phyloP scores from a whole-genome alignment of 1,140 invertebrate genomes.

The Andricus grossulariae region DNA sequence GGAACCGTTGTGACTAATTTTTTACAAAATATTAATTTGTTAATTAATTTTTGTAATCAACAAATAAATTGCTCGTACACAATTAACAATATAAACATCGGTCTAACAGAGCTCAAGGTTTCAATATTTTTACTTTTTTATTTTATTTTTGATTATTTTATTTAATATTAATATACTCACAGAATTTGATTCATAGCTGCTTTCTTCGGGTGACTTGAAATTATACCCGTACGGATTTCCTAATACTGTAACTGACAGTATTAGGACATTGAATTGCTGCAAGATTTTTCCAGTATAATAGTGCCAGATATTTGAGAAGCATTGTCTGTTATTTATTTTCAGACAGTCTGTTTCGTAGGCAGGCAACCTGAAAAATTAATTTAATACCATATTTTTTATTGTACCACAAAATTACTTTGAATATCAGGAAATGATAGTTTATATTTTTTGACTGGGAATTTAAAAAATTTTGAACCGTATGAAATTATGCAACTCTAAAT shows the following conservation, averaged over 20 bases:
- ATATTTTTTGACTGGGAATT: too few relatives aligned
- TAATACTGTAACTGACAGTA: conserved; percentile 91
- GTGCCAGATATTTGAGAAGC: conserved; percentile 79
- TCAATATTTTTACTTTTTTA: too few relatives aligned
- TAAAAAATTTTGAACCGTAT: too few relatives aligned
- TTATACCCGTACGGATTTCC: conserved; percentile 90
- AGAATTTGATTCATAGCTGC: conserved; percentile 55
- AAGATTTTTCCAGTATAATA: conserved; percentile 88
- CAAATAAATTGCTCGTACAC: too few relatives aligned
- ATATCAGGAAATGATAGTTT: too few relatives aligned
- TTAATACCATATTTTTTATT: background rate
- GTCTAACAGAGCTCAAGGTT: too few relatives aligned
- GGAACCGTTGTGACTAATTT: too few relatives aligned
- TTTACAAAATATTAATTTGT: too few relatives aligned
- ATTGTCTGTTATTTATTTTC: conserved; percentile 78
- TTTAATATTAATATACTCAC: conserved; percentile 45
- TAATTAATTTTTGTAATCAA: too few relatives aligned
- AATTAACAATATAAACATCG: too few relatives aligned
- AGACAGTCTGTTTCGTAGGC: conserved; percentile 85
- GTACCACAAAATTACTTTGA: too few relatives aligned
- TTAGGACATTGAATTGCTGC: conserved; percentile 93
- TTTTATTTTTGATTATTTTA: too few relatives aligned
- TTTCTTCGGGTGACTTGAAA: conserved; percentile 55
- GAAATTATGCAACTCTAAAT: background rate
- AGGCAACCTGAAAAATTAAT: conserved; percentile 81